A percentile compares a stretch with the other conserved stretches of the same genome.
These are phyloP conservation scores for Neodiprion lecontei DNA, from an alignment of 1,140 invertebrate genomes.

Conservation along the genomic window DNA sequence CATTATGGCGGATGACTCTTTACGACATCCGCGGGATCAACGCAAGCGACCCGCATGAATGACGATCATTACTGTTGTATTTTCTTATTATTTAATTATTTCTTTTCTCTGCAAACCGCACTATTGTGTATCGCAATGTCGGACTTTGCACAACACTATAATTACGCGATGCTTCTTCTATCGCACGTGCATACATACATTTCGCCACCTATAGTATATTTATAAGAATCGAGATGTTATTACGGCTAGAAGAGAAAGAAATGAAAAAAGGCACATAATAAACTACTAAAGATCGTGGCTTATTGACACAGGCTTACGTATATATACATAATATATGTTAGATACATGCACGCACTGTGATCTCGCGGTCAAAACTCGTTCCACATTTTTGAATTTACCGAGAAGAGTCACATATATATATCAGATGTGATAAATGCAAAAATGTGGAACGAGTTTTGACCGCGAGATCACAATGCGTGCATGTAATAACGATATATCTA, in stretches of 20 bases:
- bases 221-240: too few species aligned
- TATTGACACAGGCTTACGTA: neutral
- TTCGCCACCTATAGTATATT: too few species aligned
- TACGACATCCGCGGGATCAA: too few species aligned
- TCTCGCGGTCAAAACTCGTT: neutral
- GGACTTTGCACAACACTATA: neutral
- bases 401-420: neutral
- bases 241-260: too few species aligned
- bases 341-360: neutral
- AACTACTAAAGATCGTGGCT: neutral
- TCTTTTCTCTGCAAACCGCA: too few species aligned
- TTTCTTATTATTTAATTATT: too few species aligned
- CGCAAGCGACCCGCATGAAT: too few species aligned
- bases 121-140: neutral
- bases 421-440: neutral
- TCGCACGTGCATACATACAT: neutral
- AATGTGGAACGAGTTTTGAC: neutral
- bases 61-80: too few species aligned
- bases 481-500: slow-evolving; percentile 1
- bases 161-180: neutral
- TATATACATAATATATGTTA: too few species aligned
- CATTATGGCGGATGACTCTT: too few species aligned
- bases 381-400: neutral
- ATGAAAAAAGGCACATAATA: too few species aligned
- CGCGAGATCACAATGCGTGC: neutral